Percentiles rank a stretch among this genome's conserved stretches.
These are phyloP conservation scores for Porites cylindrica DNA, from an alignment of 92 coral and sea anemone genomes.

Conservation along the genomic window DNA sequence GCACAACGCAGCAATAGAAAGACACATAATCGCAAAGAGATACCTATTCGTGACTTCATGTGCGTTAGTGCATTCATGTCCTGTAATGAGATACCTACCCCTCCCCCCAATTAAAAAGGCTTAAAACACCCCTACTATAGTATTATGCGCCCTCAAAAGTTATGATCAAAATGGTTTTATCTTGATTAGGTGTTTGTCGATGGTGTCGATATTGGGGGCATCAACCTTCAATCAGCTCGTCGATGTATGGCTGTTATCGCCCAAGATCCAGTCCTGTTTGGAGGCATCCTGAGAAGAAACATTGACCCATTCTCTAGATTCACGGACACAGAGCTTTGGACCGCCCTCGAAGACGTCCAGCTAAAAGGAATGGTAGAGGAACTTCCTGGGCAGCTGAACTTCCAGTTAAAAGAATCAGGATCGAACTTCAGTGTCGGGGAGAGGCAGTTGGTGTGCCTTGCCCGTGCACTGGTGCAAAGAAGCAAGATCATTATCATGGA, in stretches of 20 bases:
- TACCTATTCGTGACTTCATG: too few relatives aligned
- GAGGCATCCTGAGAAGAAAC: slow-evolving; percentile 19
- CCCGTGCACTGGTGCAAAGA: slow-evolving; percentile 37
- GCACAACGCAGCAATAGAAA: too few relatives aligned
- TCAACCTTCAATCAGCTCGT: slow-evolving; percentile 9
- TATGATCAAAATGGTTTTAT: too few relatives aligned
- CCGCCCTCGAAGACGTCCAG: slow-evolving; percentile 13
- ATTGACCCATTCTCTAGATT: slow-evolving; percentile 17
- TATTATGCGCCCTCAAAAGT: too few relatives aligned
- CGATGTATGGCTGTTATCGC: slow-evolving; percentile 17
- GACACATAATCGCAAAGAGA: too few relatives aligned
- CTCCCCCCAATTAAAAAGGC: too few relatives aligned
- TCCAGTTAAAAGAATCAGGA: slow-evolving; percentile 29
- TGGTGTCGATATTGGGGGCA: background rate
- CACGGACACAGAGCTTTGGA: slow-evolving; percentile 22
- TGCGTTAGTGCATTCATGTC: too few relatives aligned
- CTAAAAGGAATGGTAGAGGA: background rate
- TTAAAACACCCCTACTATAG: too few relatives aligned
- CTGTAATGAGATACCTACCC: too few relatives aligned
- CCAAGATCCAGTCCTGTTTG: slow-evolving; percentile 25
- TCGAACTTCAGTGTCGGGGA: slow-evolving; percentile 26
- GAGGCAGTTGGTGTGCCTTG: slow-evolving; percentile 36
- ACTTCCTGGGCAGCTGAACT: slow-evolving; percentile 13
- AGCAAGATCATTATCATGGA: slow-evolving; percentile 44
- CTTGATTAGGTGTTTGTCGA: slow-evolving; percentile 6